Percentiles rank a stretch among this genome's conserved stretches.
phyloP scores from a whole-genome alignment of 2,888 invertebrate genomes.

The Therioaphis trifolii region DNA sequence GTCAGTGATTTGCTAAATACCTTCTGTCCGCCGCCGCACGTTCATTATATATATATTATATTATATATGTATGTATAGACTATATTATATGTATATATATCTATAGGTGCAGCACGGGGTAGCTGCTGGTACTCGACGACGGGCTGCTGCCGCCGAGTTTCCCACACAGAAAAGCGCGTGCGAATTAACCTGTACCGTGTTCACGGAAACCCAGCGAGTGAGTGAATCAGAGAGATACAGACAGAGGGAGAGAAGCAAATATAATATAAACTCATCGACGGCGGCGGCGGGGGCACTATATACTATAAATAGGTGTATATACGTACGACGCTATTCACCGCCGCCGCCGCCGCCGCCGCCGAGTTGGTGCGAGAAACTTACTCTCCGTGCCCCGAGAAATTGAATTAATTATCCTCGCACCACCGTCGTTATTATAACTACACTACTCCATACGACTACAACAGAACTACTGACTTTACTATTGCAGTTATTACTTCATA shows the following conservation, averaged over 20 bases:
- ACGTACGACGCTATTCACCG: too few relatives aligned
- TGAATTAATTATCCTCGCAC: constrained; percentile 16
- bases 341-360: not conserved
- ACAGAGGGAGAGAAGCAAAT: not conserved
- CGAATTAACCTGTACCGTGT: constrained; percentile 22
- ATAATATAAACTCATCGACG: not conserved
- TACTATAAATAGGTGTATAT: not conserved
- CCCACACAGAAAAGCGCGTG: not conserved
- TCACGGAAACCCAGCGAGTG: not conserved
- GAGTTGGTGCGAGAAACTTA: constrained; percentile 9
- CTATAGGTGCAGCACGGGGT: not conserved
- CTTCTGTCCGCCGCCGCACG: constrained; percentile 25
- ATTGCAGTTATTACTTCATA: too few relatives aligned
- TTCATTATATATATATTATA: constrained; percentile 26
- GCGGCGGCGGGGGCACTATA: too few relatives aligned
- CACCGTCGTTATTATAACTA: not conserved
- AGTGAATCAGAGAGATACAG: not conserved
- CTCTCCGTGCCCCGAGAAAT: not conserved
- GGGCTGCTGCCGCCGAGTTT: not conserved
- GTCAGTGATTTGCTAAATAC: constrained; percentile 59
- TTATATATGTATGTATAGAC: not conserved
- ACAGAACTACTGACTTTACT: too few relatives aligned
- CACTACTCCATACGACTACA: too few relatives aligned
- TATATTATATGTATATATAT: not conserved
- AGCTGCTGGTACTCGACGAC: not conserved